phyloP scores from a whole-genome alignment of 2,113 vertebrate species.

The Cheirogaleus medius region DNA sequence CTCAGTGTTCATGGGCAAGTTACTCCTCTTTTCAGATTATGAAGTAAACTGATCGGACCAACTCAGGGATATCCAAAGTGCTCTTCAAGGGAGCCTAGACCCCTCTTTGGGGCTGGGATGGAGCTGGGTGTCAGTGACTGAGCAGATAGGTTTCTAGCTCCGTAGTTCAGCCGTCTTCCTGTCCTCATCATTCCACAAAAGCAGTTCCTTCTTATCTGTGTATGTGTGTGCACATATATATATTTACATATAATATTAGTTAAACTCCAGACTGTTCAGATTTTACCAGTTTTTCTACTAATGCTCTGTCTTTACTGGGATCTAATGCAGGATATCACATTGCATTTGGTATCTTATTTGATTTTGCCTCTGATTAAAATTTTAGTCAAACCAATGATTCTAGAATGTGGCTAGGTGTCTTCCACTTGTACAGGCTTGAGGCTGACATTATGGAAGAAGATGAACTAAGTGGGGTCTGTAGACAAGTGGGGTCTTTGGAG shows the following conservation, averaged over 20 bases:
- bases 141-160: not conserved
- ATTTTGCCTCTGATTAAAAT: not conserved
- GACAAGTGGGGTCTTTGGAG: not conserved
- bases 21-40: not conserved
- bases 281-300: not conserved
- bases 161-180: not conserved
- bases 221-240: not conserved
- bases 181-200: not conserved
- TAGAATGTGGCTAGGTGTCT: not conserved
- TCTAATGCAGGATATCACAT: not conserved
- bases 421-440: not conserved
- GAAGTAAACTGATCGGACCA: not conserved
- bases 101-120: not conserved
- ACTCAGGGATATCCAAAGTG: not conserved
- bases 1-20: not conserved
- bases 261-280: not conserved
- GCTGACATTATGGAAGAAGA: not conserved
- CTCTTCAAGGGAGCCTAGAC: not conserved
- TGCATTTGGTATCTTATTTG: not conserved
- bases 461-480: fast-evolving
- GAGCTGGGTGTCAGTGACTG: not conserved
- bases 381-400: not conserved
- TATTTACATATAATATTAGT: not conserved
- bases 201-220: not conserved
- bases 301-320: not conserved